These are phyloP conservation scores for Dipodomys stephensi DNA, from an alignment of 2,113 vertebrate genomes.

Conservation along the genomic window DNA sequence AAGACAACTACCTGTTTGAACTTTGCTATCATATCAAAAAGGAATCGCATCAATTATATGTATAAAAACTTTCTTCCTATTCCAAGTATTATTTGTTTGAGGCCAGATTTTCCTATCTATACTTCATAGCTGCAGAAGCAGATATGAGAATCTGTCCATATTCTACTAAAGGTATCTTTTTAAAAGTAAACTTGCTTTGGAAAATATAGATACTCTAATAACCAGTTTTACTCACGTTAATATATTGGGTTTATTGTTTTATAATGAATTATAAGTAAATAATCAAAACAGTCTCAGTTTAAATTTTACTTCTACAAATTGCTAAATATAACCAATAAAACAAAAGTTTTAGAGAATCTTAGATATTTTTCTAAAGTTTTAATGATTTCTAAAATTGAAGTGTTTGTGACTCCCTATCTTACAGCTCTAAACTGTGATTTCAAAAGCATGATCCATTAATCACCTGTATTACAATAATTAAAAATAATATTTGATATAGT, in stretches of 20 bases:
- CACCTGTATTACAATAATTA: background rate
- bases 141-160: background rate
- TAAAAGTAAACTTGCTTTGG: background rate
- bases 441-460: background rate
- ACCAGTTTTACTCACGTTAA: background rate
- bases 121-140: background rate
- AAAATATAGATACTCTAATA: conserved; percentile 43
- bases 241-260: background rate
- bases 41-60: background rate
- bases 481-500: too few species aligned
- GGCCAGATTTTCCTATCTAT: background rate
- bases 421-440: background rate
- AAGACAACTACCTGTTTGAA: background rate
- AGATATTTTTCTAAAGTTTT: background rate
- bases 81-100: background rate
- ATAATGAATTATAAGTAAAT: conserved; percentile 30
- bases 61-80: background rate
- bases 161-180: background rate
- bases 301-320: background rate
- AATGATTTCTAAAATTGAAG: background rate
- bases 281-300: background rate
- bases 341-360: background rate
- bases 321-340: background rate
- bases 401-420: background rate
- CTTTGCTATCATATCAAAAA: conserved; percentile 25